Evolutionary conservation across 2,888 invertebrate genomes (phyloP).

Genomic region (Zygaena filipendulae): DNA sequence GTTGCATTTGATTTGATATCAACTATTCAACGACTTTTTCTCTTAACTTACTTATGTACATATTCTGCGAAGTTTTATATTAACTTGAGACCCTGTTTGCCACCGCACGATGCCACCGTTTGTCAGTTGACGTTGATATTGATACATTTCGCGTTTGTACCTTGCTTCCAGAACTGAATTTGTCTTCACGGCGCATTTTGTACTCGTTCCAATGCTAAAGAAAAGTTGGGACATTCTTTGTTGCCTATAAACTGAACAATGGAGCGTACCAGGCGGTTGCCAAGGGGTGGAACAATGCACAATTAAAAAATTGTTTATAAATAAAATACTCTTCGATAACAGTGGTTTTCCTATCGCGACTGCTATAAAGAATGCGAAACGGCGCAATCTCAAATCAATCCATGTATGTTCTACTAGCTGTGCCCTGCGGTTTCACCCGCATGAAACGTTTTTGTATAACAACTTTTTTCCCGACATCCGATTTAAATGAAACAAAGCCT

Average conservation of each 20-base stretch:
- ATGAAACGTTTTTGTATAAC: too few relatives aligned
- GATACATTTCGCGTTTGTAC: slow-evolving; percentile 37
- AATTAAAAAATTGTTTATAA: slow-evolving; percentile 59
- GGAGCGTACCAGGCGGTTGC: slow-evolving; percentile 38
- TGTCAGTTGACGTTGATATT: slow-evolving; percentile 35
- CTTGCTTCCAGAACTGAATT: slow-evolving; percentile 12
- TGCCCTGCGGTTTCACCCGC: too few relatives aligned
- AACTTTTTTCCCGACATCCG: too few relatives aligned
- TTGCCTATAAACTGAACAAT: slow-evolving; percentile 49
- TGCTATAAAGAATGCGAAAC: too few relatives aligned
- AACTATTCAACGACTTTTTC: slow-evolving; percentile 53
- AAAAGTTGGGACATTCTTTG: too few relatives aligned
- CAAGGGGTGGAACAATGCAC: slow-evolving; percentile 51
- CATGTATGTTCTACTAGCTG: too few relatives aligned
- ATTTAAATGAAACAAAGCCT: too few relatives aligned
- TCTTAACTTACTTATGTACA: slow-evolving; percentile 40
- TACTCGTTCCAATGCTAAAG: too few relatives aligned
- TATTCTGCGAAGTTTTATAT: slow-evolving; percentile 48
- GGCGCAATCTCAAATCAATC: too few relatives aligned
- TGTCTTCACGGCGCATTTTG: too few relatives aligned
- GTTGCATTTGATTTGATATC: slow-evolving; percentile 62
- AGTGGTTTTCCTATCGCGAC: too few relatives aligned
- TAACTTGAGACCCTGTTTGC: slow-evolving; percentile 27
- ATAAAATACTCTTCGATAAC: slow-evolving; percentile 25
- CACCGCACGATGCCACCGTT: slow-evolving; percentile 26